phyloP scores from a whole-genome alignment of 1,140 invertebrate species.

The Zaprionus camerounensis region DNA sequence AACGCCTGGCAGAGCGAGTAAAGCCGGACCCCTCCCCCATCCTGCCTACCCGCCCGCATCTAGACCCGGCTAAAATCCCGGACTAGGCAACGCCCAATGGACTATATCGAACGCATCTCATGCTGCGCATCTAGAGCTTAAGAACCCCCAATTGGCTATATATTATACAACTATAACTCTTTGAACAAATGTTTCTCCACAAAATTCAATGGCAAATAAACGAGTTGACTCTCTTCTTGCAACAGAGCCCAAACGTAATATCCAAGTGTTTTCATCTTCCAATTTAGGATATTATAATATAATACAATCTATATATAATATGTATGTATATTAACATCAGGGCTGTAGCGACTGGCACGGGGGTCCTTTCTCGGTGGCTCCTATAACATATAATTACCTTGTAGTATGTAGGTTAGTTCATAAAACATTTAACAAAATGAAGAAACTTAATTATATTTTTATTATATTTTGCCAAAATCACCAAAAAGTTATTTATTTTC shows the following conservation, averaged over 20 bases:
- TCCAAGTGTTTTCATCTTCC: not conserved
- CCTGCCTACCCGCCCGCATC: not conserved
- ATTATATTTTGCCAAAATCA: no score
- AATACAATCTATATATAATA: no score
- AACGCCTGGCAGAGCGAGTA: slow-evolving; percentile 25
- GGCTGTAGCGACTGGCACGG: no score
- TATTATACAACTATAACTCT: not conserved
- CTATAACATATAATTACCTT: no score
- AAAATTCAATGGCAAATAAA: slow-evolving; percentile 40
- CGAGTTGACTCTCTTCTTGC: slow-evolving; percentile 18
- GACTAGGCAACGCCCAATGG: slow-evolving; percentile 26
- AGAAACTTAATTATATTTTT: no score
- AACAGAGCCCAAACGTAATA: slow-evolving; percentile 15
- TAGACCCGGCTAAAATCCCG: not conserved
- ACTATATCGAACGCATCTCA: slow-evolving; percentile 16
- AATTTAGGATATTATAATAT: no score
- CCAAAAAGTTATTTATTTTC: no score
- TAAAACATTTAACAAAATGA: no score
- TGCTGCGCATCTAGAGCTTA: slow-evolving; percentile 24
- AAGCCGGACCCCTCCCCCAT: not conserved
- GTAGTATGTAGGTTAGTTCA: no score
- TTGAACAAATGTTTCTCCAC: slow-evolving; percentile 10
- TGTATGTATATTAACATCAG: no score
- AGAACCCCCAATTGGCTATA: slow-evolving; percentile 31
- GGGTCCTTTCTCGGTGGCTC: no score